phyloP scores from a whole-genome alignment of 1,140 invertebrate genomes.

The Elymnias hypermnestra region DNA sequence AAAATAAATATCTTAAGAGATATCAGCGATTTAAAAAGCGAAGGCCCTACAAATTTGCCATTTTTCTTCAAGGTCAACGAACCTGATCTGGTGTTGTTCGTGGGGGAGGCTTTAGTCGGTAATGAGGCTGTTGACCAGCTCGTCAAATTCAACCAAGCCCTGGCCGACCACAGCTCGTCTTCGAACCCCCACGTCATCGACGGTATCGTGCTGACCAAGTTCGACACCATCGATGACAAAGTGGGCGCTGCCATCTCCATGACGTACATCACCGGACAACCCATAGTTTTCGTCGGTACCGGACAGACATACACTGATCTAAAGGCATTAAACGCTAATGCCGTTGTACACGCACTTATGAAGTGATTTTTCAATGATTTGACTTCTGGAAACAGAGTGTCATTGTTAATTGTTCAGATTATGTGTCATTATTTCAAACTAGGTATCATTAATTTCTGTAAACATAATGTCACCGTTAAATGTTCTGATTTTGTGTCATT shows the following conservation, averaged over 20 bases:
- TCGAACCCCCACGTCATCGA: constrained; percentile 95
- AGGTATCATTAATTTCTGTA: background rate
- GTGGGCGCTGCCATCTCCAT: constrained; percentile 99
- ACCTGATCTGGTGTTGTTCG: constrained; percentile 98
- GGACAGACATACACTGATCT: constrained; percentile 99
- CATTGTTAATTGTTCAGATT: background rate
- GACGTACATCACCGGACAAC: constrained; percentile 99
- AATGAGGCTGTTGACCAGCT: constrained; percentile 99
- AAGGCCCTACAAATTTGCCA: no score
- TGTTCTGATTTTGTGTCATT: no score
- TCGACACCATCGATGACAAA: constrained; percentile 99
- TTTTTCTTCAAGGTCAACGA: constrained; percentile 80
- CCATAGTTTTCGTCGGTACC: constrained; percentile 99
- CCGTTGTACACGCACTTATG: constrained; percentile 97
- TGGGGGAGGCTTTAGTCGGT: constrained; percentile 99
- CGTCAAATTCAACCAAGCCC: constrained; percentile 98
- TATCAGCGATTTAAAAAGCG: no score
- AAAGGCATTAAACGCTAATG: constrained; percentile 96
- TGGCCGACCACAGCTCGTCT: constrained; percentile 91
- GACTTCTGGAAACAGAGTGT: no score
- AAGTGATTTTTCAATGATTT: constrained; percentile 85
- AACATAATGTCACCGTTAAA: no score
- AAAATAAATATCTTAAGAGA: no score
- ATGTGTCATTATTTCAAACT: background rate
- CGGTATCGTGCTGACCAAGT: constrained; percentile 98